Evolutionary conservation across 2,113 vertebrate species (phyloP).

Genomic region (Pavo muticus): DNA sequence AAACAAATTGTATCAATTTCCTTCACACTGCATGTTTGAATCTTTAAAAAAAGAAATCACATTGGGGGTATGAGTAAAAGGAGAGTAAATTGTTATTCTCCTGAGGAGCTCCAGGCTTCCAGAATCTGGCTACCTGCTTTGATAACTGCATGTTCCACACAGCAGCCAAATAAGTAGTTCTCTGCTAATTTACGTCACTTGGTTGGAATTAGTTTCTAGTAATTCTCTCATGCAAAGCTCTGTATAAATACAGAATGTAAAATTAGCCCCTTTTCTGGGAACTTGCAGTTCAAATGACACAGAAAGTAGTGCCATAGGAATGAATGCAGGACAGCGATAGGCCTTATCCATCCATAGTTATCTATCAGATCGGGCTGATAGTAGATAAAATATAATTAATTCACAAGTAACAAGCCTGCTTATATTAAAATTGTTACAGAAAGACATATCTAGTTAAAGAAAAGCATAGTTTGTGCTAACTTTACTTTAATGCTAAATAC

Average conservation of each 20-base stretch:
- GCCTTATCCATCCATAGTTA: neutral
- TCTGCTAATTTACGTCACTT: neutral
- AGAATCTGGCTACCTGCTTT: neutral
- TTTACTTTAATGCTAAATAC: neutral
- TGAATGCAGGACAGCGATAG: neutral
- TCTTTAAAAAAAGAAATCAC: neutral
- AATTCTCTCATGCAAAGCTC: neutral
- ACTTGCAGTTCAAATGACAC: neutral
- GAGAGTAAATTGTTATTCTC: neutral
- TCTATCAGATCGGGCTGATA: neutral
- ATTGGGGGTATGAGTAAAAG: neutral
- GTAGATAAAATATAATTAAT: neutral
- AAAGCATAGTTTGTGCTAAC: neutral
- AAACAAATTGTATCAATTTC: neutral
- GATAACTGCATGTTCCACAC: neutral
- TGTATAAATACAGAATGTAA: neutral
- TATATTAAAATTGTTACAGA: neutral
- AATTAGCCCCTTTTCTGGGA: neutral
- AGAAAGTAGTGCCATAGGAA: neutral
- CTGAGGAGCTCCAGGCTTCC: neutral
- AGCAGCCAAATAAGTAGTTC: neutral
- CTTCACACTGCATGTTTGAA: neutral
- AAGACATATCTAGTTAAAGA: neutral
- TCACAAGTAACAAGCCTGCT: neutral
- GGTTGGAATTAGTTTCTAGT: slow-evolving; percentile 24